A percentile compares a stretch with the other conserved stretches of the same genome.
phyloP scores from a whole-genome alignment of 2,113 vertebrate species.

The Phalacrocorax aristotelis region DNA sequence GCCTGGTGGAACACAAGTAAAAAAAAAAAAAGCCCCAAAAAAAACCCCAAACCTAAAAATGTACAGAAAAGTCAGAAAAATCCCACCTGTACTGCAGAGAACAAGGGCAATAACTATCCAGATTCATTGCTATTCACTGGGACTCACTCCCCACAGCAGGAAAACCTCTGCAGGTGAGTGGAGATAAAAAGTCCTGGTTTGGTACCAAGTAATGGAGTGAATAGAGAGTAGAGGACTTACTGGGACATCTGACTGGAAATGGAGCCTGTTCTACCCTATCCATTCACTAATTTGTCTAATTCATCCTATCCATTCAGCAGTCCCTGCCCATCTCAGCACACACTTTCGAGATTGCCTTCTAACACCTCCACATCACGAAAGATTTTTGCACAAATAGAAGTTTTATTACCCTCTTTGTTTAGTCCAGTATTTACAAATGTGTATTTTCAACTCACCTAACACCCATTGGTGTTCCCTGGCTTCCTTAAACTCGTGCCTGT shows the following conservation, averaged over 20 bases:
- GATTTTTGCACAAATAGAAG: neutral
- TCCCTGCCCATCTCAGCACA: neutral
- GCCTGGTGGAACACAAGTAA: neutral
- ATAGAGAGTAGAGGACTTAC: neutral
- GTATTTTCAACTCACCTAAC: neutral
- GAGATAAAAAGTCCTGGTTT: neutral
- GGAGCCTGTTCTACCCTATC: neutral
- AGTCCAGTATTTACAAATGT: neutral
- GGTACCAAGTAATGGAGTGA: neutral
- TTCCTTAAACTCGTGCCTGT: neutral
- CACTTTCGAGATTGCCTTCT: neutral
- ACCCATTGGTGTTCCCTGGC: neutral
- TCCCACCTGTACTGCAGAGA: neutral
- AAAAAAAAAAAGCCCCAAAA: neutral
- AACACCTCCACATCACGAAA: neutral
- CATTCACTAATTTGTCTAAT: neutral
- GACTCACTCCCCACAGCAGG: neutral
- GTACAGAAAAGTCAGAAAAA: neutral
- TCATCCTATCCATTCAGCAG: neutral
- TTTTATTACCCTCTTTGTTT: neutral
- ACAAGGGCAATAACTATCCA: neutral
- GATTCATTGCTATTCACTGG: neutral
- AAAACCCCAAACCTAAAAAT: neutral
- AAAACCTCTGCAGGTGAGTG: neutral
- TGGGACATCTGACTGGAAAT: neutral